These are phyloP conservation scores for Torymus texanus DNA, from an alignment of 2,888 invertebrate species.

Conservation along the genomic window DNA sequence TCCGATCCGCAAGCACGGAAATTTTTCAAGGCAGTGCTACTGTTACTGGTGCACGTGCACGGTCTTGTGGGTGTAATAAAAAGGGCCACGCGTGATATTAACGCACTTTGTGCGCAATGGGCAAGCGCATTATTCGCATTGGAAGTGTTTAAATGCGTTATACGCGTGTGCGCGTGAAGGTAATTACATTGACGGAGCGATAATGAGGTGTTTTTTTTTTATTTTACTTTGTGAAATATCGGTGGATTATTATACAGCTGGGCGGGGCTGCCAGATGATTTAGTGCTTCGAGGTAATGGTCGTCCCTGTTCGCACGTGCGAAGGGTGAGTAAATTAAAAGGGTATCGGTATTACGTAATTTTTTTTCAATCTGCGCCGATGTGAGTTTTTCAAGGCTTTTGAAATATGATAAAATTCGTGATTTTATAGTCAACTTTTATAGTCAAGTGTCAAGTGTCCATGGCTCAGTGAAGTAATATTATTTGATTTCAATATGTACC, in stretches of 20 bases:
- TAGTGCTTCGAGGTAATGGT: too few relatives aligned
- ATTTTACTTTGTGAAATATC: conserved; percentile 25
- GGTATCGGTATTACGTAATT: too few relatives aligned
- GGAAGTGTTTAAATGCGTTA: conserved; percentile 11
- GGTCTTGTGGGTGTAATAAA: conserved; percentile 7
- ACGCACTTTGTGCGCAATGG: conserved; percentile 37
- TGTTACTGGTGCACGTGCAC: not conserved
- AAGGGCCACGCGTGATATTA: conserved; percentile 29
- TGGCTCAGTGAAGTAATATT: too few relatives aligned
- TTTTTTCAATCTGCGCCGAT: too few relatives aligned
- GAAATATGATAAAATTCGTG: too few relatives aligned
- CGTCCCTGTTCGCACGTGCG: too few relatives aligned
- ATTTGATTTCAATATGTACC: too few relatives aligned
- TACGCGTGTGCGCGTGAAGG: conserved; percentile 14
- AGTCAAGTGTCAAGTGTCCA: too few relatives aligned
- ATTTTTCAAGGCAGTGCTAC: conserved; percentile 32
- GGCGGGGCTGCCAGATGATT: too few relatives aligned
- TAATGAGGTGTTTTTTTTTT: conserved; percentile 47
- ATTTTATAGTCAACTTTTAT: too few relatives aligned
- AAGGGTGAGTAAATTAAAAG: too few relatives aligned
- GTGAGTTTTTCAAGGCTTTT: too few relatives aligned
- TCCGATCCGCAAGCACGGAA: conserved; percentile 19
- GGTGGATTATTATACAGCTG: not conserved
- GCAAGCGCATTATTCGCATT: not conserved
- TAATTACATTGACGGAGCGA: conserved; percentile 36